These are phyloP conservation scores for Tachyglossus aculeatus DNA, from an alignment of 2,797 vertebrate genomes.

Conservation along the genomic window DNA sequence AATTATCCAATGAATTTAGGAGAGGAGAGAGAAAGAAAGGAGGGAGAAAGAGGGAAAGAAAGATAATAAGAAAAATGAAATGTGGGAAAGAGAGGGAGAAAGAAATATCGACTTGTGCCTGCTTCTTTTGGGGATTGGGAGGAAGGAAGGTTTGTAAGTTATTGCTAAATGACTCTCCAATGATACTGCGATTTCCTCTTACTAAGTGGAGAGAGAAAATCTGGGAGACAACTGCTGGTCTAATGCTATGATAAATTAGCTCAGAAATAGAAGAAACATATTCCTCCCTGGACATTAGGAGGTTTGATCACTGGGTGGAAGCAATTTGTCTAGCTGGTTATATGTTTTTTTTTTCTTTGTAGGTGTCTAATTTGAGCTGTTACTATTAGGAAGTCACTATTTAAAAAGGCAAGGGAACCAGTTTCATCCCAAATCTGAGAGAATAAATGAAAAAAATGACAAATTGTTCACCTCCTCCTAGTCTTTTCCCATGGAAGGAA, in stretches of 20 bases:
- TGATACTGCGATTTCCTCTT: conserved; percentile 8
- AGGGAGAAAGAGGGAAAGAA: too few relatives aligned
- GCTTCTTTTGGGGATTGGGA: too few relatives aligned
- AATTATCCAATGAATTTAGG: too few relatives aligned
- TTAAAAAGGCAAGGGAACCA: not conserved
- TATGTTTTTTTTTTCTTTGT: not conserved
- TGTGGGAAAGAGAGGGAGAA: too few relatives aligned
- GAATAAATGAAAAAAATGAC: not conserved
- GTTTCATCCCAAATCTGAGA: too few relatives aligned
- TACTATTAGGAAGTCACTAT: not conserved
- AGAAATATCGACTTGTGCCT: too few relatives aligned
- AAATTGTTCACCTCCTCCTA: not conserved
- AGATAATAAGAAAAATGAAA: too few relatives aligned
- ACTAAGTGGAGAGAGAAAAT: not conserved
- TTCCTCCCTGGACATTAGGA: conserved; percentile 18
- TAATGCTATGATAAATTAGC: not conserved
- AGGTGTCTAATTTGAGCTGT: not conserved
- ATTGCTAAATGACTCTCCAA: conserved; percentile 51
- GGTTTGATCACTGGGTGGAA: not conserved
- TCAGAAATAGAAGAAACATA: not conserved
- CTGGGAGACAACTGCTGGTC: not conserved
- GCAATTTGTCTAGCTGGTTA: not conserved
- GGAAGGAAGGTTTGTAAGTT: conserved; percentile 20
- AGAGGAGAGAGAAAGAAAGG: too few relatives aligned
- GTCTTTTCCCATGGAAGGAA: not conserved